A percentile compares a stretch with the other conserved stretches of the same genome.
Evolutionary conservation across 2,888 invertebrate species (phyloP).

Genomic region (Meteorus colon): DNA sequence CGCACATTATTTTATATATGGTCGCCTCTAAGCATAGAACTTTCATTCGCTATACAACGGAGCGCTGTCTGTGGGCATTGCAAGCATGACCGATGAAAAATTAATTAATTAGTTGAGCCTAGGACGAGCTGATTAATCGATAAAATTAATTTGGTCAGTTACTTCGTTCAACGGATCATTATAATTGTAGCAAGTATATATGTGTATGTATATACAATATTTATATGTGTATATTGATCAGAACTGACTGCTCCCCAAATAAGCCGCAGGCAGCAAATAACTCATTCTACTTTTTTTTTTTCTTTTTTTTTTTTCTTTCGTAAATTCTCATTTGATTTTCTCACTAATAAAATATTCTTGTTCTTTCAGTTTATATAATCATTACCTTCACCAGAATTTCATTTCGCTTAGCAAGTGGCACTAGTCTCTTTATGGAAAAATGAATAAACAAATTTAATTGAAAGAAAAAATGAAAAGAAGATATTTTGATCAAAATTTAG

Average conservation of each 20-base stretch:
- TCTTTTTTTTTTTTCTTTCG: slow-evolving; percentile 45
- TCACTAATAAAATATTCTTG: slow-evolving; percentile 66
- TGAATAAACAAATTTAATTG: not conserved
- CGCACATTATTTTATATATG: not conserved
- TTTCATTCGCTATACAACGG: not conserved
- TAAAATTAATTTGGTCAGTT: slow-evolving; percentile 7
- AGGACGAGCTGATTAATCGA: slow-evolving; percentile 1
- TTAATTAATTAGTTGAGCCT: not conserved
- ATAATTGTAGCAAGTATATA: not conserved
- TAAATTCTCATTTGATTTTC: not conserved
- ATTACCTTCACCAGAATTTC: slow-evolving; percentile 16
- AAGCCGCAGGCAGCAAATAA: slow-evolving; percentile 53
- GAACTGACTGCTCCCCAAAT: slow-evolving; percentile 14
- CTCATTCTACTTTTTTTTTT: slow-evolving; percentile 35
- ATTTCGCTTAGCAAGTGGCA: not conserved
- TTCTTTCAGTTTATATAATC: slow-evolving; percentile 64
- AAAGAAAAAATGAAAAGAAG: not conserved
- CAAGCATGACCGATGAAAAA: not conserved
- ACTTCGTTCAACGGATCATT: not conserved
- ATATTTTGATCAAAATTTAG: not conserved
- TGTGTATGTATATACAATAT: not conserved
- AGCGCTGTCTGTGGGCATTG: not conserved
- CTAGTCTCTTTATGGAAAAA: slow-evolving; percentile 4
- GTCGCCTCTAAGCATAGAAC: not conserved
- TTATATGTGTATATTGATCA: slow-evolving; percentile 8